Percentiles rank a stretch among this genome's conserved stretches.
Evolutionary conservation across 2,797 vertebrate species (phyloP).

Genomic region (Sarcoramphus papa): DNA sequence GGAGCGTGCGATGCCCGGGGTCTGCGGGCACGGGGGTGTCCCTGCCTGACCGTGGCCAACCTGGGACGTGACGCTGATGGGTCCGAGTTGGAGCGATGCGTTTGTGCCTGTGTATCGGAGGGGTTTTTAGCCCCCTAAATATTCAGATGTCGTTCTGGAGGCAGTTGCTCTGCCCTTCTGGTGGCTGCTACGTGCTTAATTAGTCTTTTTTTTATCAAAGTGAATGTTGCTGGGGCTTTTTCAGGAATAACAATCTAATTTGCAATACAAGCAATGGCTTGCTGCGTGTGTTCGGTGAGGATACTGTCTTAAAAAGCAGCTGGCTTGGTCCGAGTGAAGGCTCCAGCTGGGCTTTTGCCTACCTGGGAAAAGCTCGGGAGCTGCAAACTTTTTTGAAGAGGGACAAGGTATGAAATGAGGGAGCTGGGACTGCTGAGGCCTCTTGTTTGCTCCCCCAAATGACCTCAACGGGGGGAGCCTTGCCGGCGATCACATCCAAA

Average conservation of each 20-base stretch:
- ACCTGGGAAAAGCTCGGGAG: not conserved
- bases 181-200: accelerated
- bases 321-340: not conserved
- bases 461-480: too few relatives aligned
- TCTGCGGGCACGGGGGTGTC: not conserved
- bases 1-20: not conserved
- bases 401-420: not conserved
- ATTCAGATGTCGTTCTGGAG: not conserved
- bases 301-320: not conserved
- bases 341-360: not conserved
- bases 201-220: not conserved
- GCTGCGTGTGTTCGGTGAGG: accelerated
- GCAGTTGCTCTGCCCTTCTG: not conserved
- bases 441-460: not conserved
- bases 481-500: not conserved
- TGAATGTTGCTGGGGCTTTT: not conserved
- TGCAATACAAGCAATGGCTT: not conserved
- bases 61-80: not conserved
- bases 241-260: accelerated
- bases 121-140: not conserved
- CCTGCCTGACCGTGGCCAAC: not conserved
- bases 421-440: not conserved
- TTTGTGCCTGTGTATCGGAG: too few relatives aligned
- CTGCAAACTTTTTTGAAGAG: not conserved
- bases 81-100: accelerated